Conservation (phyloP, 1,140 invertebrate species). For the Cydia strobilella region DNA sequence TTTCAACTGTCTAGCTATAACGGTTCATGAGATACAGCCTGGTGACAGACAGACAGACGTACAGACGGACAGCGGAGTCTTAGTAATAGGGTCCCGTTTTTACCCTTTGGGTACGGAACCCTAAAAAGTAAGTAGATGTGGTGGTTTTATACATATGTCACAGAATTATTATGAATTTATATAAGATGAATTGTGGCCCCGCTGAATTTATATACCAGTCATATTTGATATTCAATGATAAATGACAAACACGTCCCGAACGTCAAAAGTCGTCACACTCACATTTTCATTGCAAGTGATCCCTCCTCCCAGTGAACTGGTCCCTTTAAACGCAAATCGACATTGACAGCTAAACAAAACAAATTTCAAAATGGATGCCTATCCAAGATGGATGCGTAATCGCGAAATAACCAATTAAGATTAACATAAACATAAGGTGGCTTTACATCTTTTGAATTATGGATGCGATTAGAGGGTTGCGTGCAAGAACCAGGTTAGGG, state of each 20-base stretch:
- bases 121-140: too few species aligned
- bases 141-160: too few species aligned
- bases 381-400: slow-evolving; percentile 62
- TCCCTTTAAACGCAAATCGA: background rate
- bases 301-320: too few species aligned
- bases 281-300: background rate
- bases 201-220: background rate
- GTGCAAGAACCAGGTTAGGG: background rate
- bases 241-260: background rate
- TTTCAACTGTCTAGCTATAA: too few species aligned
- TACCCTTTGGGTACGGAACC: too few species aligned
- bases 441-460: slow-evolving; percentile 74
- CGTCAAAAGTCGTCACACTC: background rate
- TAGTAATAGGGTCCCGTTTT: too few species aligned
- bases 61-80: too few species aligned
- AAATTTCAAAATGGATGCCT: slow-evolving; percentile 35
- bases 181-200: background rate
- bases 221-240: background rate
- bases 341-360: slow-evolving; percentile 8
- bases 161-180: too few species aligned
- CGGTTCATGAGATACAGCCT: too few species aligned
- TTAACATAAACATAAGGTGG: slow-evolving; percentile 77
- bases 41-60: too few species aligned
- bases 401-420: slow-evolving; percentile 77
- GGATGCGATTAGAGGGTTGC: slow-evolving; percentile 48